Base-by-base conservation (phyloP, 2,113 vertebrate species). In the Lamprologus tigripictilis region DNA sequence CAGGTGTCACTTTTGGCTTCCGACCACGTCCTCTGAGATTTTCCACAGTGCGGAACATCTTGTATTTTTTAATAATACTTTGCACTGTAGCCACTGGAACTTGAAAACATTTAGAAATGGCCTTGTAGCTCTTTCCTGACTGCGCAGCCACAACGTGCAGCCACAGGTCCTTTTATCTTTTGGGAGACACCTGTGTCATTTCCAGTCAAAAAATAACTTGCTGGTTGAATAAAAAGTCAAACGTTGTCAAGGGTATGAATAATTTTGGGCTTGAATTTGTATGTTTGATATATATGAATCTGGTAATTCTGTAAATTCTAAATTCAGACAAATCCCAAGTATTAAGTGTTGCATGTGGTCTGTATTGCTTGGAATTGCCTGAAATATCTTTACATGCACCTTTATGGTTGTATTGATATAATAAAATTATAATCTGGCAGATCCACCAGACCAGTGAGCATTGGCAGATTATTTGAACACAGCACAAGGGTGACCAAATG, bases 231-330 rank as follows among this genome's bases (percentile, higher is more conserved):
- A 14, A 57, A 26, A 0, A 26, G 54, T 55, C 54, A 26, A 1
- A 55, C 3, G 0, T 5, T 57, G 12, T 26, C 54, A 57, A 26
- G 0, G 21, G 12, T 57, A 57, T 57, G 12, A 57, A 26, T 26
- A 14, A 26, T 26, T 57, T 0, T 26, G 54, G 54, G 7, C 21
- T 57, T 57, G 12, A 0, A 0, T 57, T 57, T 57, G 12, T 57
- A 14, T 57, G 3, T 57, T 26, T 57, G 23, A 57, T 8, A 26
- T 3, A 57, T 57, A 26, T 57, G 54, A 57, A 57, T 57, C 23
- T 57, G 1, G 54, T 57, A 0, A 57, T 3, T 57, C 0, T 28
- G 3, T 14, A 57, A 57, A 57, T 57, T 57, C 54, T 57, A 57
- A 57, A 57, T 26, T 57, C 54, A 8, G 54, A 57, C 54, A 57